Evolutionary conservation across 2,113 vertebrate genomes (phyloP), one percentile per base, ranked within the genome.

Genomic region (Ailurus styani): DNA sequence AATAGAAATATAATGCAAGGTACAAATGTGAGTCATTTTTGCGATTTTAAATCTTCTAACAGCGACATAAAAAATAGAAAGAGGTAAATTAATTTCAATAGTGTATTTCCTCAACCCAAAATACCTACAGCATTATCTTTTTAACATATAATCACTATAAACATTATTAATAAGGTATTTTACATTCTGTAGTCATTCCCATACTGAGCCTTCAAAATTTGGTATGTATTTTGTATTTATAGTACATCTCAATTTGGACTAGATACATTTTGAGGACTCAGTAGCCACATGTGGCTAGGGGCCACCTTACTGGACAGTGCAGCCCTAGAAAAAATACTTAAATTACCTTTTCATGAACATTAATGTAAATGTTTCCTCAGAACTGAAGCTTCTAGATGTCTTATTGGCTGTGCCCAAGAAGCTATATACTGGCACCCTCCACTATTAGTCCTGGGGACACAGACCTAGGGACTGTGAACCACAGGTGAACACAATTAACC

Each of bases 401-500:
- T 97, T 79, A 85, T 13, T 95, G 90, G 64, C 89, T 95, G 52
- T 88, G 66, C 15, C 70, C 62, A 94, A 93, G 93, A 95, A 93
- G 27, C 77, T 93, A 89, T 84, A 96, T 93, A 89, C 88, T 72
- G 88, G 87, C 90, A 96, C 90, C 78, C 77, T 84, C 93, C 95
- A 73, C 47, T 93, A 84, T 90, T 85, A 66, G 68, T 90, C 66
- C 66, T 87, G 18, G n/a, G 89, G 94, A 91, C 78, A 96, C 11
- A 95, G 96, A 42, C 57, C 66, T 93, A 77, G 91, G 72, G 72
- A 64, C 64, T 68, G 86, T 64, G 78, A 79, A 64, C 72, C 82
- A 68, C 82, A 93, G 82, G 27, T 95, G 62, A 93, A 87, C 47
- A 68, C 52, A 96, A 88, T 89, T 87, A 87, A 95, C 68, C 87